Conservation (phyloP, 2,888 invertebrate species). For the Mythimna vitellina region DNA sequence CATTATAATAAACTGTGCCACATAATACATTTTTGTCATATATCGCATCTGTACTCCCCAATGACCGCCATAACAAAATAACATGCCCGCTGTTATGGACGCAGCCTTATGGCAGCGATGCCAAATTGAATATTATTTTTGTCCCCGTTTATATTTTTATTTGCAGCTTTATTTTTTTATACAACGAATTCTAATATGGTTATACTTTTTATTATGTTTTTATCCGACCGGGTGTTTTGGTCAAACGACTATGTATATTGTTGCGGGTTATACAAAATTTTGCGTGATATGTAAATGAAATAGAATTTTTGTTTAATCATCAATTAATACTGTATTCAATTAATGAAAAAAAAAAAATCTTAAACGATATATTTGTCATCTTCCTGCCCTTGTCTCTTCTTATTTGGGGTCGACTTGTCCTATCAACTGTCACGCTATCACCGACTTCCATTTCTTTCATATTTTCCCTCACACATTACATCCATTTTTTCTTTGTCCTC, state of each 20-base stretch:
- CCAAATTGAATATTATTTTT: constrained; percentile 62
- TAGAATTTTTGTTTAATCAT: neutral
- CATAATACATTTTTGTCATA: neutral
- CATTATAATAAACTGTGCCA: neutral
- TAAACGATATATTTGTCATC: no score
- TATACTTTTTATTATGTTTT: constrained; percentile 58
- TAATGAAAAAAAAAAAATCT: no score
- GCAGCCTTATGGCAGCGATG: constrained; percentile 20
- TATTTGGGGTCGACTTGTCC: no score
- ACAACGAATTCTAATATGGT: constrained; percentile 54
- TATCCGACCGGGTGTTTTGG: constrained; percentile 42
- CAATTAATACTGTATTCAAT: neutral
- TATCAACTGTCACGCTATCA: no score
- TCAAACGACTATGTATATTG: constrained; percentile 30
- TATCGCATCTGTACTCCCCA: neutral
- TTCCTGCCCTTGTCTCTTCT: no score
- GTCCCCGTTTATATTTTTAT: constrained; percentile 51
- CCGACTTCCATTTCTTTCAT: no score
- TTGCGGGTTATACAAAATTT: constrained; percentile 7
- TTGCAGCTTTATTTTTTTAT: constrained; percentile 53
- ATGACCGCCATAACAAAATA: constrained; percentile 14
- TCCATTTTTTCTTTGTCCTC: no score
- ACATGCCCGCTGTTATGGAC: neutral
- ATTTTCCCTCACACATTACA: no score
- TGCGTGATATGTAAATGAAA: constrained; percentile 3